These are phyloP conservation scores for Torymus aiolomorphi DNA, from an alignment of 2,888 invertebrate species.

Conservation along the genomic window DNA sequence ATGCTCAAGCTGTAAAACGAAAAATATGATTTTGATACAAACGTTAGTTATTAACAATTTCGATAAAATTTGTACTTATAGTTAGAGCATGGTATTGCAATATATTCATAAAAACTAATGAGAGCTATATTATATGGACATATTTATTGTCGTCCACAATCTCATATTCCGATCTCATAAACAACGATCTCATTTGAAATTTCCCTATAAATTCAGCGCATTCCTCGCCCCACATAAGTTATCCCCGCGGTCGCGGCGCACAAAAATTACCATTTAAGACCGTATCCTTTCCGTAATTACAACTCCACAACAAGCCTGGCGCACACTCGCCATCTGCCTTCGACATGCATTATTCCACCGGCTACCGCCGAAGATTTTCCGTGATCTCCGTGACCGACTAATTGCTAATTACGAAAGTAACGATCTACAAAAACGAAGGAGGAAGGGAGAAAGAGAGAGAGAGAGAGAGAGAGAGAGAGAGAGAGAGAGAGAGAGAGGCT, in stretches of 20 bases:
- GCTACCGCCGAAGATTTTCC: neutral
- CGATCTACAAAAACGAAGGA: neutral
- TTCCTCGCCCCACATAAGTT: neutral
- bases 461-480: slow-evolving; percentile 29
- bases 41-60: too few relatives aligned
- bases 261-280: slow-evolving; percentile 17
- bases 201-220: slow-evolving; percentile 2
- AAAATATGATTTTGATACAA: too few relatives aligned
- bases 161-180: too few relatives aligned
- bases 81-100: too few relatives aligned
- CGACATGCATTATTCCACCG: neutral
- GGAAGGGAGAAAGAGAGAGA: slow-evolving; percentile 33
- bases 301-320: slow-evolving; percentile 11
- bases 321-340: neutral
- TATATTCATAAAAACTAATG: too few relatives aligned
- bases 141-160: too few relatives aligned
- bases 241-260: neutral
- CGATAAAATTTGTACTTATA: too few relatives aligned
- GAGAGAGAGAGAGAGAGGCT: slow-evolving; percentile 31
- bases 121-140: too few relatives aligned
- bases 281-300: slow-evolving; percentile 34
- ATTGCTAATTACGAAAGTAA: slow-evolving; percentile 50
- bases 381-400: slow-evolving; percentile 5
- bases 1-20: too few relatives aligned
- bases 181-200: too few relatives aligned